These are phyloP conservation scores for Danio kyathit DNA, from an alignment of 2,797 vertebrate species.

Conservation along the genomic window DNA sequence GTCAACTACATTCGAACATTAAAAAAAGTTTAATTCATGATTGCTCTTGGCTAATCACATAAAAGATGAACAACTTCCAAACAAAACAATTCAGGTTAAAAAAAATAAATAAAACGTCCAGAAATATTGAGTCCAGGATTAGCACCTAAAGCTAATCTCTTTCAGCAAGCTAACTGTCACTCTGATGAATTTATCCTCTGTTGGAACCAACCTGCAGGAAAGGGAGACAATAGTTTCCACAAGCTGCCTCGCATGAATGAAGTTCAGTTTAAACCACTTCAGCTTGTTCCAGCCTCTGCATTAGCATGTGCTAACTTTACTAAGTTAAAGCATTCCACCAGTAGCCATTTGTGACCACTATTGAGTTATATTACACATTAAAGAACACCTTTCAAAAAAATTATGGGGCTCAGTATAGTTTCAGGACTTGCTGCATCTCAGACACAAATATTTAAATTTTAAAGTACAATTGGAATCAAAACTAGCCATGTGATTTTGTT, in stretches of 20 bases:
- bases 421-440: no score
- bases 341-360: no score
- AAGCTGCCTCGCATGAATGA: conserved; percentile 33
- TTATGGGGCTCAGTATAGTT: no score
- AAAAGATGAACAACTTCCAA: neutral
- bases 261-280: conserved; percentile 11
- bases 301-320: neutral
- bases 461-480: no score
- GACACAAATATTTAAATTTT: no score
- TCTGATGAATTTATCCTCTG: neutral
- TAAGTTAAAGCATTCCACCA: neutral
- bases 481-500: no score
- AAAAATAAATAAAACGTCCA: neutral
- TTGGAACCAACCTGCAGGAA: conserved; percentile 6
- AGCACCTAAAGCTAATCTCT: neutral
- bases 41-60: neutral
- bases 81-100: neutral
- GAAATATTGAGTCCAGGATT: neutral
- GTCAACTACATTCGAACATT: neutral
- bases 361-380: no score
- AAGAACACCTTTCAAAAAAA: no score
- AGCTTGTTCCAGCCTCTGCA: neutral
- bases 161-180: conserved; percentile 12
- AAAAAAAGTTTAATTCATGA: neutral
- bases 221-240: conserved; percentile 24